A percentile compares a stretch with the other conserved stretches of the same genome.
Conservation (phyloP, 2,113 vertebrate genomes). For the Prinia subflava region DNA sequence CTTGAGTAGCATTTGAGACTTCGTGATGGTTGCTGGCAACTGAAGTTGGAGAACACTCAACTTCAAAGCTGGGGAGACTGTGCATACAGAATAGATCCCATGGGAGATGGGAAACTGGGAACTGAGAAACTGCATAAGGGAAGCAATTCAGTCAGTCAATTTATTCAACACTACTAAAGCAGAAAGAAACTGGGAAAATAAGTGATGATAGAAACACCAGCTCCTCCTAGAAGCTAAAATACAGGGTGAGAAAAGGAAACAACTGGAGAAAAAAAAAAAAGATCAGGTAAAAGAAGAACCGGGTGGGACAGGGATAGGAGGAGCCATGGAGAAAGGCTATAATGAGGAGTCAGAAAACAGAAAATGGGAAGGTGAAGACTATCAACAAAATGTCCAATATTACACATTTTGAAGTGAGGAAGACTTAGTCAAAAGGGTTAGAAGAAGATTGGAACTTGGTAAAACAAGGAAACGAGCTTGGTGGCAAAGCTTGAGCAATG, state of each 20-base stretch:
- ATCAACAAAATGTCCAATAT: neutral
- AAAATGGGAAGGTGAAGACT: neutral
- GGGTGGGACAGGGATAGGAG: neutral
- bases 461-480: neutral
- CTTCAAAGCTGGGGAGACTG: neutral
- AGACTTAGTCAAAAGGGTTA: neutral
- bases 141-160: neutral
- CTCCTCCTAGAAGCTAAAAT: neutral
- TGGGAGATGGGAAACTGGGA: neutral
- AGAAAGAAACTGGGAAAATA: neutral
- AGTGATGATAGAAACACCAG: neutral
- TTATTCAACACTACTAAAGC: neutral
- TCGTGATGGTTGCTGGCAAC: neutral
- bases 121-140: neutral
- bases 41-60: neutral
- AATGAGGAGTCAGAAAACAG: neutral
- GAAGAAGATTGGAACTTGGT: neutral
- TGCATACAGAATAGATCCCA: neutral
- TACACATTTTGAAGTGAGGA: neutral
- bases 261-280: neutral
- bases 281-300: neutral
- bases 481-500: neutral
- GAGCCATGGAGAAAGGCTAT: neutral
- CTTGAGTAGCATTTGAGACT: neutral
- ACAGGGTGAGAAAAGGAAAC: neutral